A percentile compares a stretch with the other conserved stretches of the same genome.
These are phyloP conservation scores for Pteria penguin DNA, from an alignment of 2,888 invertebrate species.

Conservation along the genomic window DNA sequence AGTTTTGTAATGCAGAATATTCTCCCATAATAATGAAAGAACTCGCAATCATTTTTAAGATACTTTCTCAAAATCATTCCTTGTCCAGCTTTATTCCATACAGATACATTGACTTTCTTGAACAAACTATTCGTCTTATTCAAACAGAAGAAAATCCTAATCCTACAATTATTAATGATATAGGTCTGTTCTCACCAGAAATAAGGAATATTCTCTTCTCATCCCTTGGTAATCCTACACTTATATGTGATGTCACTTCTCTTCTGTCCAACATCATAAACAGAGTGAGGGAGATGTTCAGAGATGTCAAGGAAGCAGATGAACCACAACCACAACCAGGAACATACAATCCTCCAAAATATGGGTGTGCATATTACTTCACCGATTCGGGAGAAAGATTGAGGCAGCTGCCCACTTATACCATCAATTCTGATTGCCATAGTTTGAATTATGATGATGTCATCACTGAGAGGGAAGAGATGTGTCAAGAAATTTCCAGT, in stretches of 20 bases:
- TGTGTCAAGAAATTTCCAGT: slow-evolving; percentile 20
- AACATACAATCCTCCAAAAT: slow-evolving; percentile 13
- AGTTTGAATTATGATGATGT: slow-evolving; percentile 17
- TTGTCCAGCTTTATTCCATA: slow-evolving; percentile 4
- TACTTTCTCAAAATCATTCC: slow-evolving; percentile 10
- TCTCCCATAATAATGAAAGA: neutral
- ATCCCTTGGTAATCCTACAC: neutral
- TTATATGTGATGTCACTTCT: neutral
- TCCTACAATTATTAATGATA: neutral
- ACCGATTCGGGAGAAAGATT: slow-evolving; percentile 10
- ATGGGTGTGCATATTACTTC: slow-evolving; percentile 20
- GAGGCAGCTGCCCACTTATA: slow-evolving; percentile 1
- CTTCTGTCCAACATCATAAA: neutral
- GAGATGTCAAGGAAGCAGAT: slow-evolving; percentile 5
- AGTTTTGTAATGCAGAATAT: slow-evolving; percentile 3
- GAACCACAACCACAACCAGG: neutral
- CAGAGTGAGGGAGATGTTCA: slow-evolving; percentile 1
- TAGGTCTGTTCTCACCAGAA: slow-evolving; percentile 17
- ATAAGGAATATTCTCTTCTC: neutral
- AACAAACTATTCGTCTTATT: neutral
- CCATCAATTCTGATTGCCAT: slow-evolving; percentile 18
- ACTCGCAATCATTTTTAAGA: slow-evolving; percentile 6
- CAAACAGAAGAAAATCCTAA: neutral
- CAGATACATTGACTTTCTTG: neutral
- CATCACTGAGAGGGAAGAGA: neutral